These are phyloP conservation scores for Microcebus jonahi DNA, from an alignment of 2,113 vertebrate species.

Conservation along the genomic window DNA sequence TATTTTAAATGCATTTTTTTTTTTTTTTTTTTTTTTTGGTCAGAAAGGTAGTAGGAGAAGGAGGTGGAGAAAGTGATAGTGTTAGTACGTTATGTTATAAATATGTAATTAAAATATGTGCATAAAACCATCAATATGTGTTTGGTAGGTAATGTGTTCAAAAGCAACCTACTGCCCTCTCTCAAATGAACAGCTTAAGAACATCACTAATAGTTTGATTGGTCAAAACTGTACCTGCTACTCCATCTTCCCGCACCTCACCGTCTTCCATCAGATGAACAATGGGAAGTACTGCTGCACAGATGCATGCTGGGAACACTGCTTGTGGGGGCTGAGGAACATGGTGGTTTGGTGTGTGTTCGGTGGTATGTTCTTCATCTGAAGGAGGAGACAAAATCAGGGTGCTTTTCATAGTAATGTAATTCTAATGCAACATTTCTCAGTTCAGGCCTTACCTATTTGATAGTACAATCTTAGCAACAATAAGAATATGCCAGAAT, in stretches of 20 bases:
- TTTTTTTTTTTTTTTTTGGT: background rate
- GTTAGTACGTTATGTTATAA: background rate
- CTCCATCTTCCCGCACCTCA: slow-evolving; percentile 97
- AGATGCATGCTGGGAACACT: slow-evolving; percentile 99
- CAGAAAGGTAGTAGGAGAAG: background rate
- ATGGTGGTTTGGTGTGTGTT: slow-evolving; percentile 97
- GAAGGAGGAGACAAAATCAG: background rate
- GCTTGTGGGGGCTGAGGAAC: slow-evolving; percentile 96
- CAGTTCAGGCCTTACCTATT: background rate
- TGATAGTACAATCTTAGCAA: background rate
- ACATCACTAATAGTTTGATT: background rate
- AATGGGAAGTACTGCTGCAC: slow-evolving; percentile 97
- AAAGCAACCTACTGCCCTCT: background rate
- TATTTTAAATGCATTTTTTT: background rate
- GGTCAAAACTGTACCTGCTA: slow-evolving; percentile 89
- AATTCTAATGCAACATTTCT: background rate
- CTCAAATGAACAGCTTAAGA: background rate
- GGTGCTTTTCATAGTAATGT: background rate
- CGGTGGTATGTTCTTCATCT: slow-evolving; percentile 97
- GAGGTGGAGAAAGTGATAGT: background rate
- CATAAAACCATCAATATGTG: background rate
- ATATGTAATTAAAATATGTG: background rate
- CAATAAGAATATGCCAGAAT: background rate
- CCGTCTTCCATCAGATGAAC: slow-evolving; percentile 99
- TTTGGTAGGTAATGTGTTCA: background rate